phyloP scores from a whole-genome alignment of 2,113 vertebrate species.

The Gymnobelideus leadbeateri region DNA sequence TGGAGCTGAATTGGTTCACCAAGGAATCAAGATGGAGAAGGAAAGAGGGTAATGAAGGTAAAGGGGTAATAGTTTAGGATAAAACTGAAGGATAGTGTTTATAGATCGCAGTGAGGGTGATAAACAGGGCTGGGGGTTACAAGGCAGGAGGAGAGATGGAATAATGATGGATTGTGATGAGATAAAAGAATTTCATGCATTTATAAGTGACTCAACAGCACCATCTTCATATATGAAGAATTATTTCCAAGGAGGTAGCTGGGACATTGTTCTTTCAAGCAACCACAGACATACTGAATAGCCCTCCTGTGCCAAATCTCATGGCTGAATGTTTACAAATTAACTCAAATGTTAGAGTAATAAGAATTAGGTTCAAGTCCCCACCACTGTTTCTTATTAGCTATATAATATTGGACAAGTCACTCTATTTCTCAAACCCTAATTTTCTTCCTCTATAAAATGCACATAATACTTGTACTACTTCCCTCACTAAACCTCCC shows the following conservation, averaged over 20 bases:
- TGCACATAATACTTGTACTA: neutral
- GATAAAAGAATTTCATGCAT: neutral
- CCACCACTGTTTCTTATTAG: neutral
- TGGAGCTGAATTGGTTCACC: neutral
- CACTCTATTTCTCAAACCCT: neutral
- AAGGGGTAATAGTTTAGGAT: neutral
- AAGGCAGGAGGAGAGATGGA: neutral
- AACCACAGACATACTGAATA: constrained; percentile 71
- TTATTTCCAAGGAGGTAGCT: constrained; percentile 64
- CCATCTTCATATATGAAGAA: neutral
- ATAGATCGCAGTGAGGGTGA: neutral
- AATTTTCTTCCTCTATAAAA: neutral
- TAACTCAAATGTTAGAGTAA: neutral
- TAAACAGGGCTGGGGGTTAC: neutral
- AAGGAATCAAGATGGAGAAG: neutral
- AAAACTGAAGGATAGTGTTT: neutral
- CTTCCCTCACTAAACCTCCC: neutral
- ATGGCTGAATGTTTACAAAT: constrained; percentile 36
- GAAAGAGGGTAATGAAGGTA: neutral
- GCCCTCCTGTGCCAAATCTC: neutral
- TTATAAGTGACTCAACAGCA: neutral
- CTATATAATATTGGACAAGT: neutral
- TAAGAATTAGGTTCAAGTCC: neutral
- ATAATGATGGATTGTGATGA: neutral
- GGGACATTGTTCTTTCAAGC: constrained; percentile 27